A percentile compares a stretch with the other conserved stretches of the same genome.
Conservation (phyloP, 2,797 vertebrate species). For the Syncerus caffer region DNA sequence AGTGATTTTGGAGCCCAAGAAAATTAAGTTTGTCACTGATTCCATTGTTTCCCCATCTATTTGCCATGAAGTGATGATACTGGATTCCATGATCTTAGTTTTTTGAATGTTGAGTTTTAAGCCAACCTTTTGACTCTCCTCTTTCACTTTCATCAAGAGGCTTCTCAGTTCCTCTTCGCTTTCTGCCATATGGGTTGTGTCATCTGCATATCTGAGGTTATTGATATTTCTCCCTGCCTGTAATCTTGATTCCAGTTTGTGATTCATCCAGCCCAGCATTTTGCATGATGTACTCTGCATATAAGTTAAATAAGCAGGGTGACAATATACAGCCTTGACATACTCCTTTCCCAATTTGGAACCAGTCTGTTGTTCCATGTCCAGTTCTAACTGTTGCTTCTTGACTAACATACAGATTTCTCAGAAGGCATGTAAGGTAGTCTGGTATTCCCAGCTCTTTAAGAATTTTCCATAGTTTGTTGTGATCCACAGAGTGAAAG, state of each 20-base stretch:
- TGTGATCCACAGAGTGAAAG: not conserved
- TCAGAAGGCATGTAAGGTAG: not conserved
- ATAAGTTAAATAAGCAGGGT: not conserved
- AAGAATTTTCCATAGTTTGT: not conserved
- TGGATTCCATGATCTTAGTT: not conserved
- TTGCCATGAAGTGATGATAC: not conserved
- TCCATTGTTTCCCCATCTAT: not conserved
- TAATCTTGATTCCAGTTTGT: not conserved
- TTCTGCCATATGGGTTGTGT: not conserved
- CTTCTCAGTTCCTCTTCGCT: not conserved
- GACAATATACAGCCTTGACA: not conserved
- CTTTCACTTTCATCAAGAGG: not conserved
- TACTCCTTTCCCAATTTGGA: not conserved
- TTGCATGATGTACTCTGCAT: not conserved
- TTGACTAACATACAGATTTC: not conserved
- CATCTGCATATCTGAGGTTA: not conserved
- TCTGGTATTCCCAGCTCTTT: not conserved
- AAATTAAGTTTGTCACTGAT: not conserved
- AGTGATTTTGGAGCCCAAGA: not conserved
- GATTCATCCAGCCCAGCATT: not conserved
- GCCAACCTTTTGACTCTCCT: not conserved
- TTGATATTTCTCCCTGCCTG: not conserved
- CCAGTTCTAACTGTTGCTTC: not conserved
- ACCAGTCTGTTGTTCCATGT: not conserved
- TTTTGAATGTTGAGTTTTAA: not conserved